Evolutionary conservation across 2,797 vertebrate genomes (phyloP).

Genomic region (Numenius phaeopus): DNA sequence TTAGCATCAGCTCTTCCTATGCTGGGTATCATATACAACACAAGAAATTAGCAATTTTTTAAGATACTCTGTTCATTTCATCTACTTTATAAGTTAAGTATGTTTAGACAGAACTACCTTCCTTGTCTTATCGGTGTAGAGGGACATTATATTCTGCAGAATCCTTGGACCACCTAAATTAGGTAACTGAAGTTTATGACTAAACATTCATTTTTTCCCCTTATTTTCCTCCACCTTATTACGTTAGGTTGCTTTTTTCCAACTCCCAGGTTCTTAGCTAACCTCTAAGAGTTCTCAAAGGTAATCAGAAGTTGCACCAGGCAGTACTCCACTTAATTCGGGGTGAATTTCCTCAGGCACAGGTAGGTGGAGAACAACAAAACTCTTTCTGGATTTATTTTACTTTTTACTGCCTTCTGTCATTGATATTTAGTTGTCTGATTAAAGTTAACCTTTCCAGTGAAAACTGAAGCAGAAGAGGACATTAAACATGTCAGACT

Average conservation of each 20-base stretch:
- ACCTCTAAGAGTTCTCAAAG: background rate
- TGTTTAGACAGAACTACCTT: background rate
- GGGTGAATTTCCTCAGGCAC: background rate
- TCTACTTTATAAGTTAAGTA: background rate
- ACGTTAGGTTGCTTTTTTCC: background rate
- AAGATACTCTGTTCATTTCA: background rate
- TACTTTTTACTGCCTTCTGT: background rate
- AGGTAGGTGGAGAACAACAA: background rate
- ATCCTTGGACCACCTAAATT: background rate
- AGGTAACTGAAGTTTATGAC: background rate
- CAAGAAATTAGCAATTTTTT: background rate
- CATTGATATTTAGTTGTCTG: background rate
- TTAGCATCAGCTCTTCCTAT: background rate
- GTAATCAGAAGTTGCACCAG: background rate
- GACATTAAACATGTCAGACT: background rate
- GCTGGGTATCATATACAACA: background rate
- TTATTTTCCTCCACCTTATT: background rate
- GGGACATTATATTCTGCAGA: background rate
- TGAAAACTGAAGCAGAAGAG: slow-evolving; percentile 1
- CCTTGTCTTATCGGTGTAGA: background rate
- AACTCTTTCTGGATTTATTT: background rate
- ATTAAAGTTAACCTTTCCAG: slow-evolving; percentile 7
- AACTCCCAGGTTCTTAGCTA: background rate
- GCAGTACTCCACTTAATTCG: background rate
- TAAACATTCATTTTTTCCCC: accelerated